phyloP scores from a whole-genome alignment of 2,888 invertebrate species.

The Junonia oenone region DNA sequence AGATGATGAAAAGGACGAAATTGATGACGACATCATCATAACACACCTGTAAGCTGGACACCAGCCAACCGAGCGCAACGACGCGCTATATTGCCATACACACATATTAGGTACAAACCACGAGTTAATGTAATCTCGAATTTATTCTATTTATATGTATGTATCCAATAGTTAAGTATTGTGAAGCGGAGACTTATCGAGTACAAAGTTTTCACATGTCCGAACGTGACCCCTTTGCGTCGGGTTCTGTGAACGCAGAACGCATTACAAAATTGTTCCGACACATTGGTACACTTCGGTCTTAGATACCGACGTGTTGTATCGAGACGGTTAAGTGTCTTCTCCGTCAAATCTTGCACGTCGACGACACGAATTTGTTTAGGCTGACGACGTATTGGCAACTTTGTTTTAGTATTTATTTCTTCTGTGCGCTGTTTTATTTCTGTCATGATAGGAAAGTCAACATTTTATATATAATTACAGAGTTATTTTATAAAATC shows the following conservation, averaged over 20 bases:
- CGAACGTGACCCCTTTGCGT: not conserved
- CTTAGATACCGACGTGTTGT: not conserved
- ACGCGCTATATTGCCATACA: constrained; percentile 36
- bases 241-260: not conserved
- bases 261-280: not conserved
- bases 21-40: constrained; percentile 92
- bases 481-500: too few species aligned
- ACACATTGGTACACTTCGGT: not conserved
- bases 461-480: too few species aligned
- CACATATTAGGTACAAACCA: constrained; percentile 39
- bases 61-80: constrained; percentile 11
- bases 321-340: not conserved
- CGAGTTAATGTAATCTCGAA: constrained; percentile 22
- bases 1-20: constrained; percentile 92
- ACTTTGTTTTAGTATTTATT: not conserved
- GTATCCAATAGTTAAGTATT: constrained; percentile 21
- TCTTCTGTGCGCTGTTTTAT: not conserved
- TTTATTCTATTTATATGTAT: constrained; percentile 21
- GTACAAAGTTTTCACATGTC: constrained; percentile 16
- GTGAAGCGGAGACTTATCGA: constrained; percentile 16
- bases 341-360: not conserved
- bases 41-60: constrained; percentile 84
- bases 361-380: not conserved
- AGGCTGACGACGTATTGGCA: not conserved
- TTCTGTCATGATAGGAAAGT: not conserved